phyloP scores from a whole-genome alignment of 2,113 vertebrate species.

The Malurus cyaneus region DNA sequence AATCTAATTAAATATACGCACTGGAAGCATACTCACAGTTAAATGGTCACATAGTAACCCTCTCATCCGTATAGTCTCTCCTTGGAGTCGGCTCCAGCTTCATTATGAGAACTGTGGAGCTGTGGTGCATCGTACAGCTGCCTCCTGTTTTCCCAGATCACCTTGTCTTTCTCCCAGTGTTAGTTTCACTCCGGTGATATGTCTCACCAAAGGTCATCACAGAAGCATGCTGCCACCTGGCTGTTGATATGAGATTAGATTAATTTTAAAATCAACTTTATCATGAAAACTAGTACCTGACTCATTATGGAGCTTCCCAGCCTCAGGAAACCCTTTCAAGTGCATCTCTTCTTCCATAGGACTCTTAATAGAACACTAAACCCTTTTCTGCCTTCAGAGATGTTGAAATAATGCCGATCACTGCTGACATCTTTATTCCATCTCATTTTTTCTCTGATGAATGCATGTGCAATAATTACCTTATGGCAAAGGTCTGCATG shows the following conservation, averaged over 20 bases:
- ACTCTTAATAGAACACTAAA: background rate
- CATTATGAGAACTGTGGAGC: background rate
- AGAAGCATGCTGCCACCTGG: background rate
- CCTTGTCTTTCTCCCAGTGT: background rate
- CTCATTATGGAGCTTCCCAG: background rate
- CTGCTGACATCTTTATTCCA: conserved; percentile 41
- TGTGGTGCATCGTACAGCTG: background rate
- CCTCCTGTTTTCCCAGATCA: background rate
- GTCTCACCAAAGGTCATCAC: background rate
- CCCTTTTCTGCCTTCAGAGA: background rate
- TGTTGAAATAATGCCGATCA: background rate
- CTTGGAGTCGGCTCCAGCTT: background rate
- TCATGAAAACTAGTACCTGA: background rate
- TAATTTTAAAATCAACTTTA: background rate
- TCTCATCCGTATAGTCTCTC: background rate
- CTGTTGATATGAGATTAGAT: background rate
- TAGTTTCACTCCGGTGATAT: background rate
- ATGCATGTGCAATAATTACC: conserved; percentile 41
- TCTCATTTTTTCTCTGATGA: conserved; percentile 9
- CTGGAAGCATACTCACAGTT: background rate
- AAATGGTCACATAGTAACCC: background rate
- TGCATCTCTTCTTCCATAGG: background rate
- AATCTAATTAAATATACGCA: background rate
- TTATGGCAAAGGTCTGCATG: background rate
- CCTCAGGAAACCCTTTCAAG: background rate